phyloP scores from a whole-genome alignment of 2,888 invertebrate genomes.

The Adelphocoris suturalis region DNA sequence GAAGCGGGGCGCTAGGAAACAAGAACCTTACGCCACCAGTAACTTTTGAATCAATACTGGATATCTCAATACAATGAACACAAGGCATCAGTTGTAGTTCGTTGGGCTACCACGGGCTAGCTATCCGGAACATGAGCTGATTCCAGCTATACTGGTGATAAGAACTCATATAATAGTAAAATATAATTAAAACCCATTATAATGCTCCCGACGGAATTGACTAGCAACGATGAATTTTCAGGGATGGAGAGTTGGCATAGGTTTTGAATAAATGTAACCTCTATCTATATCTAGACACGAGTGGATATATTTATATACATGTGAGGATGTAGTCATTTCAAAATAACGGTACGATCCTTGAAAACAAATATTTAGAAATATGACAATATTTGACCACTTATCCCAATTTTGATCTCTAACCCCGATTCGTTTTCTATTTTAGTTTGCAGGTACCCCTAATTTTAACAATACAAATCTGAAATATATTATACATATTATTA shows the following conservation, averaged over 20 bases:
- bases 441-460: too few species aligned
- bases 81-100: neutral
- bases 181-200: neutral
- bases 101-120: too few species aligned
- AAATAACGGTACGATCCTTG: too few species aligned
- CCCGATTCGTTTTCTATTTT: too few species aligned
- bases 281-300: too few species aligned
- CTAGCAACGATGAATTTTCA: neutral
- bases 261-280: neutral
- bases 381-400: too few species aligned
- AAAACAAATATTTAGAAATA: too few species aligned
- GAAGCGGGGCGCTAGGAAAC: neutral
- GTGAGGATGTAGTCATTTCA: too few species aligned
- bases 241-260: neutral
- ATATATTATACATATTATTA: too few species aligned
- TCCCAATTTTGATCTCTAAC: too few species aligned
- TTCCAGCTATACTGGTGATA: neutral
- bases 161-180: neutral
- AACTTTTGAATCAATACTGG: neutral
- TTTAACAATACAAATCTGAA: too few species aligned
- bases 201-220: neutral
- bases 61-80: neutral
- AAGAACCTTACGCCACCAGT: neutral
- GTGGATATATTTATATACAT: too few species aligned
- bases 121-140: neutral